These are phyloP conservation scores for Planococcus citri DNA, from an alignment of 1,140 invertebrate species.

Conservation along the genomic window DNA sequence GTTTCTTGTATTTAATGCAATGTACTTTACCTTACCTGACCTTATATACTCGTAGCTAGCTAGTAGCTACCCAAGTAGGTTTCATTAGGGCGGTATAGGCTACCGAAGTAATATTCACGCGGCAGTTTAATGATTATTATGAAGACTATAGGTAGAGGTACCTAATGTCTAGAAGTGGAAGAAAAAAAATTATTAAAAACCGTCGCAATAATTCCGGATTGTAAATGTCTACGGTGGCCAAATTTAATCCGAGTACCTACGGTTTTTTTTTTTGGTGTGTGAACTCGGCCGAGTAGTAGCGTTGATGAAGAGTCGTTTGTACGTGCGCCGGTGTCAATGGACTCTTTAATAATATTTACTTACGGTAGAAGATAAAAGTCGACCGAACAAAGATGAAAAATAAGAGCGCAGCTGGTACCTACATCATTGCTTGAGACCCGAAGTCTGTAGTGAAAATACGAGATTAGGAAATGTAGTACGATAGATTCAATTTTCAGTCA, in stretches of 20 bases:
- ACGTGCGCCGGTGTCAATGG: not conserved
- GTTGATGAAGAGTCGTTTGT: not conserved
- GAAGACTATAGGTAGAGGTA: too few relatives aligned
- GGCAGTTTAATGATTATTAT: not conserved
- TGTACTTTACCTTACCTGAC: too few relatives aligned
- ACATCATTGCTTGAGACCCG: too few relatives aligned
- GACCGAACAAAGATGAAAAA: not conserved
- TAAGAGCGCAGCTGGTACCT: too few relatives aligned
- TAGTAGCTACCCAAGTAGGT: too few relatives aligned
- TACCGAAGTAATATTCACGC: too few relatives aligned
- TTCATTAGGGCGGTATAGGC: too few relatives aligned
- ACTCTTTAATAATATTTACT: slow-evolving; percentile 4
- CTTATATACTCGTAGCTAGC: too few relatives aligned
- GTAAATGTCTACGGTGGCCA: not conserved
- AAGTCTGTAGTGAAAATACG: too few relatives aligned
- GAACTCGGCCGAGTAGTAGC: not conserved
- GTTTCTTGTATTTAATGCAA: not conserved
- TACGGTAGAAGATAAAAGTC: not conserved
- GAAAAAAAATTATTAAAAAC: not conserved
- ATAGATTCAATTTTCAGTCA: too few relatives aligned
- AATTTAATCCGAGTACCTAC: not conserved
- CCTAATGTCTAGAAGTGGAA: not conserved
- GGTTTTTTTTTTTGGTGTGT: too few relatives aligned
- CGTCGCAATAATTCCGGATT: not conserved
- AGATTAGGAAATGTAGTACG: too few relatives aligned